Base-by-base conservation (phyloP, 2,888 invertebrate genomes). In the Danaus chrysippus region DNA sequence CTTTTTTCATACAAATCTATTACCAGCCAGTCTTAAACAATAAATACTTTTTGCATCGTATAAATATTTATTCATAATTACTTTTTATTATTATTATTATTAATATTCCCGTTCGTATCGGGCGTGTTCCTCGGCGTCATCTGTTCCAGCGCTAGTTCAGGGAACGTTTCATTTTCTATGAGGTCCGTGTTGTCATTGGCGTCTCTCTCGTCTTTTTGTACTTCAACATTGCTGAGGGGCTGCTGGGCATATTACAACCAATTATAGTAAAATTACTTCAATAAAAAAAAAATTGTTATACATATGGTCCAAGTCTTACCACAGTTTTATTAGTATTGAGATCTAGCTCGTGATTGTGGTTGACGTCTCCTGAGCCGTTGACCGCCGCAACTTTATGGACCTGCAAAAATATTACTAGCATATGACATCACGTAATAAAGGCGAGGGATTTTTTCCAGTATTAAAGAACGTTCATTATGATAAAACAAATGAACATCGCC, bases 361-460 rank as follows among this genome's bases (percentile, higher is more conserved):
- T 91, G 67, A 89, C 78, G 77, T 91, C 90, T 1, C 90, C 86
- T 46, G 87, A 82, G n/a, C 86, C 86, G 65, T 89, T 87, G 54
- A 84, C 76, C 19, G 81, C 75, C 64, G 81, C 83, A 61, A 72
- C 76, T 80, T 84, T 88, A 79, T 87, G 83, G 23, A 81, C 61
- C 74, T 73, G 1, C 55, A 17, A n/a, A n/a, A n/a, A 8, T 44
- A n/a, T 23, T 44, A 62, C 62, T 54, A 58, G 58, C 42, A 49
- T 11, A 44, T n/a, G 0, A 41, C 34, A 15, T 41, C 23, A 23
- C 1, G 23, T 23, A 23, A 23, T 23, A 5, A 23, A 23, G 23
- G 5, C 23, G 23, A 23, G 23, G 23, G 23, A 23, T 23, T 23
- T 3, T 23, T 23, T 1, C 23, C 2, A 23, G 23, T 23, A 5